phyloP scores from a whole-genome alignment of 2,888 invertebrate species.

The Ochropleura leucogaster region DNA sequence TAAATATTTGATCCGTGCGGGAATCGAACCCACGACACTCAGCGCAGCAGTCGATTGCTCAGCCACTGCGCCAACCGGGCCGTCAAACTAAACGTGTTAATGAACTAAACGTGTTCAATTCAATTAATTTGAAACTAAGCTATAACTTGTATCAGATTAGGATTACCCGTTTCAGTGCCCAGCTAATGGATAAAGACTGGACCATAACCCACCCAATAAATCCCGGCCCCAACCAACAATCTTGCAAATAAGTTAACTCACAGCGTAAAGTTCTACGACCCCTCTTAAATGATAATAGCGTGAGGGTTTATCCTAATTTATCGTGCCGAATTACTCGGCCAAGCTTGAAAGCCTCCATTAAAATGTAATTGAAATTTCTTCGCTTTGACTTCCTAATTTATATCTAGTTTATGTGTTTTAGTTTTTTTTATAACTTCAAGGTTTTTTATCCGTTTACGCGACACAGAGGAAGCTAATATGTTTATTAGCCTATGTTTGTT shows the following conservation, averaged over 20 bases:
- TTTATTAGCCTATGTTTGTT: no score
- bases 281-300: conserved; percentile 28
- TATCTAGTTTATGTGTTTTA: conserved; percentile 35
- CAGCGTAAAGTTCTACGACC: conserved; percentile 2
- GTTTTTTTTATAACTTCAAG: conserved; percentile 8
- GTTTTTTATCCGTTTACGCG: not conserved
- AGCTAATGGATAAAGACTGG: not conserved
- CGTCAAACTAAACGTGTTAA: no score
- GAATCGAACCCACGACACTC: no score
- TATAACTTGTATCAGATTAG: not conserved
- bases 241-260: conserved; percentile 4
- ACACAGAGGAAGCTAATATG: no score
- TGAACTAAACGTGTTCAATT: not conserved
- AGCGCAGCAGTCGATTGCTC: no score
- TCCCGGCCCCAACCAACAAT: conserved; percentile 1
- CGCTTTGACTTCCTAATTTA: conserved; percentile 52
- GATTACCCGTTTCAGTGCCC: not conserved
- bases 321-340: conserved; percentile 42
- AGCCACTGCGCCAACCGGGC: no score
- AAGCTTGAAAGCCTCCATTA: conserved; percentile 37
- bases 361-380: conserved; percentile 62
- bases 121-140: not conserved
- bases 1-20: no score
- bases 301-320: conserved; percentile 51
- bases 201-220: not conserved